Evolutionary conservation across 1,140 invertebrate genomes (phyloP), one percentile per base, ranked within the genome.

Genomic region (Lethocerus indicus): DNA sequence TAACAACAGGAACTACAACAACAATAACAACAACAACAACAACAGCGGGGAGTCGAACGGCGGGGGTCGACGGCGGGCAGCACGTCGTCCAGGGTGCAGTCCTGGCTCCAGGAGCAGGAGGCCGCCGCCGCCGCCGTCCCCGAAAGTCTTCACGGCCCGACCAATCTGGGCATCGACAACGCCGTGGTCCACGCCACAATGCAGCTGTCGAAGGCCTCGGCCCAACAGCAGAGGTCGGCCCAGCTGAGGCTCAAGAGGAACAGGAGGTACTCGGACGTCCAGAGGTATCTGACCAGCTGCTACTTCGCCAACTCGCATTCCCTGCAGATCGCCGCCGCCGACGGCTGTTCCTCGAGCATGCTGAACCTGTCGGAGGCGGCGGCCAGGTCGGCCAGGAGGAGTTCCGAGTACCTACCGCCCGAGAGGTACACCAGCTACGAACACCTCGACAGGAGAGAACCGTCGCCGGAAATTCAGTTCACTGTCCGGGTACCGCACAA

Each of bases 1-100:
- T 13, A 28, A 42, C 48, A 48, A 32, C 28, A 24, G 29, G 54
- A 56, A 52, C 14, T 27, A 13, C 29, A 14, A 12, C 9, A 2
- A 13, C n/a, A 44, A 44, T n/a, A 16, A 39, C 16, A 24, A 7
- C 2, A 25, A 28, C n/a, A 44, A 3, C n/a, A n/a, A n/a, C n/a
- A n/a, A n/a, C n/a, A n/a, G n/a, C n/a, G n/a, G n/a, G n/a, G n/a
- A n/a, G n/a, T n/a, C n/a, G n/a, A n/a, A n/a, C n/a, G n/a, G n/a
- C n/a, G n/a, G n/a, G n/a, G n/a, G n/a, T n/a, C n/a, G n/a, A n/a
- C n/a, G n/a, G n/a, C n/a, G n/a, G n/a, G n/a, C n/a, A n/a, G n/a
- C n/a, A n/a, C n/a, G n/a, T n/a, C n/a, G n/a, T n/a, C n/a, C 55
- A 61, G 26, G 50, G 56, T 35, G 49, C 46, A 37, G 16, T 40